Evolutionary conservation across 2,888 invertebrate genomes (phyloP), one percentile per base, ranked within the genome.

Genomic region (Eupithecia exiguata): DNA sequence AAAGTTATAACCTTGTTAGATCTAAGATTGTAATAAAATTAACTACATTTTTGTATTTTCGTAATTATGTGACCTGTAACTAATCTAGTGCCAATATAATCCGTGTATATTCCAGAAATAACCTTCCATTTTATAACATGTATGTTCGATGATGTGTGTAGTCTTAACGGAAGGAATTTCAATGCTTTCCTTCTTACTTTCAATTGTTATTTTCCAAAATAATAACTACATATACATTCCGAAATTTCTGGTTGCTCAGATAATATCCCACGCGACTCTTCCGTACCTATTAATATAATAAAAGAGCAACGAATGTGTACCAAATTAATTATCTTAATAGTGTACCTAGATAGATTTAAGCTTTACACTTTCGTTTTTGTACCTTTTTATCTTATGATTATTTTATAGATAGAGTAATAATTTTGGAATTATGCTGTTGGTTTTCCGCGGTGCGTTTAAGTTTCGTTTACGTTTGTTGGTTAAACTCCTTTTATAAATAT

Each of bases 241-340:
- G 91, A 84, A 84, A 85, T 88, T 82, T 90, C 90, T 82, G 82
- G 88, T 91, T 90, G 90, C 90, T 89, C 88, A 84, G 84, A 80
- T 78, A 46, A 58, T 21, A 81, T 80, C 80, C 84, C 83, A 81
- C 78, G 84, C 83, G 84, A 86, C 82, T 83, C 77, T 81, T 82
- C 80, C 85, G 83, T 83, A 76, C 69, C 71, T 76, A 77, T 86
- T 84, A 84, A 85, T 85, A 86, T 84, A 86, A 84, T 85, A 88
- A 87, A 85, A 81, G 93, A 93, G 94, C 94, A 94, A 94, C 94
- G 94, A 94, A 94, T 91, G 87, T 91, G 93, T 93, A 94, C 94
- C 94, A 94, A 94, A 94, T 91, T 92, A 87, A 90, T 87, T 89
- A 89, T 89, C 88, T 86, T 79, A 87, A 86, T 91, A 92, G 87